Evolutionary conservation across 2,888 invertebrate genomes (phyloP).

Genomic region (Octodonta nipae): DNA sequence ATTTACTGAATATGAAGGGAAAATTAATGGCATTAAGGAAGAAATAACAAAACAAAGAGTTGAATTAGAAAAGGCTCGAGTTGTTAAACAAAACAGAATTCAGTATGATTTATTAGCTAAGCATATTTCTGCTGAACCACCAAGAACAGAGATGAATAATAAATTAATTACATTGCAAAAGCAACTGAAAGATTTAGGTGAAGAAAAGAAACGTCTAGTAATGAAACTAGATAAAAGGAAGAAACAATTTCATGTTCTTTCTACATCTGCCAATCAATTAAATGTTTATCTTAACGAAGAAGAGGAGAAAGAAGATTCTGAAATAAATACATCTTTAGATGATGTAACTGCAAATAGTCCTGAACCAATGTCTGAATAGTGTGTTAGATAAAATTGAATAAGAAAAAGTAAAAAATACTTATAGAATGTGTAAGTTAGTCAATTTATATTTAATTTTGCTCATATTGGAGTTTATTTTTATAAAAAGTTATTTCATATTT

Average conservation of each 20-base stretch:
- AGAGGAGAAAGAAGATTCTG: slow-evolving; percentile 37
- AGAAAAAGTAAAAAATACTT: too few relatives aligned
- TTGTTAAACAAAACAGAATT: slow-evolving; percentile 76
- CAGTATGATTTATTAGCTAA: slow-evolving; percentile 89
- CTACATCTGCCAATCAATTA: slow-evolving; percentile 74
- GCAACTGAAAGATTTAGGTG: slow-evolving; percentile 56
- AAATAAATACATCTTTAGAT: slow-evolving; percentile 28
- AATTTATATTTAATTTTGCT: too few relatives aligned
- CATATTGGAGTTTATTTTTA: too few relatives aligned
- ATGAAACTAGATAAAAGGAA: slow-evolving; percentile 66
- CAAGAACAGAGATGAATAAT: slow-evolving; percentile 65
- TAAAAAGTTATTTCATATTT: too few relatives aligned
- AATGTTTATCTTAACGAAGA: slow-evolving; percentile 61
- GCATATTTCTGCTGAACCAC: slow-evolving; percentile 80
- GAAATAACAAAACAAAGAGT: slow-evolving; percentile 72
- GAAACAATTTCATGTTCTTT: slow-evolving; percentile 80
- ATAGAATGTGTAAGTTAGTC: too few relatives aligned
- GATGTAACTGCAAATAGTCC: slow-evolving; percentile 37
- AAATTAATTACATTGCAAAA: slow-evolving; percentile 55
- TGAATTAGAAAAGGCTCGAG: slow-evolving; percentile 69
- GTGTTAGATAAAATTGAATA: too few relatives aligned
- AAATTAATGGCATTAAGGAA: slow-evolving; percentile 64
- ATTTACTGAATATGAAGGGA: slow-evolving; percentile 61
- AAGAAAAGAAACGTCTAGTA: slow-evolving; percentile 58
- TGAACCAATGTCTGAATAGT: slow-evolving; percentile 32